A percentile compares a stretch with the other conserved stretches of the same genome.
These are phyloP conservation scores for Dendropsophus ebraccatus DNA, from an alignment of 2,113 vertebrate species.

Conservation along the genomic window DNA sequence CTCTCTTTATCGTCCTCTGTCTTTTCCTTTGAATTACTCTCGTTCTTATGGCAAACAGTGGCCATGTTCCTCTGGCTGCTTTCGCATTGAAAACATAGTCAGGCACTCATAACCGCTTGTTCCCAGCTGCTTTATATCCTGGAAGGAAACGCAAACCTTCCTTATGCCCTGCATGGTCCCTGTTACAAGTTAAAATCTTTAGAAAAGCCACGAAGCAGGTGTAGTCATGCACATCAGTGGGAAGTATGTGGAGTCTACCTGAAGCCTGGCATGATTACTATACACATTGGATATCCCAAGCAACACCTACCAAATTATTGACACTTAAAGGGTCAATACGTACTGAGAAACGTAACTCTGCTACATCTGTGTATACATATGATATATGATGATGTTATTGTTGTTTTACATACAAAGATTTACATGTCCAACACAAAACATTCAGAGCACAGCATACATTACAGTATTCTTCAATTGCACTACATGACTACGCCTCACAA, in stretches of 20 bases:
- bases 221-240: neutral
- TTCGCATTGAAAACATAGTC: neutral
- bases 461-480: no score
- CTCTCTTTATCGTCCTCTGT: neutral
- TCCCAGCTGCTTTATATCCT: neutral
- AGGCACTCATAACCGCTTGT: no score
- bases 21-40: slow-evolving; percentile 3
- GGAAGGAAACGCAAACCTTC: neutral
- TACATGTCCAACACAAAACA: no score
- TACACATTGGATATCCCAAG: neutral
- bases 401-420: neutral
- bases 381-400: no score
- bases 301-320: no score
- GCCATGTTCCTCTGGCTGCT: neutral
- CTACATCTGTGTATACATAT: no score
- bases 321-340: no score
- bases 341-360: no score
- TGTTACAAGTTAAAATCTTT: neutral
- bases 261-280: neutral
- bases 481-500: no score
- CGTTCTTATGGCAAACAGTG: neutral
- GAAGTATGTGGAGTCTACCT: neutral
- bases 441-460: no score
- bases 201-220: slow-evolving; percentile 20
- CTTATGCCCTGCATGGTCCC: neutral